Conservation (phyloP, 2,113 vertebrate genomes). For the Raja brachyura region DNA sequence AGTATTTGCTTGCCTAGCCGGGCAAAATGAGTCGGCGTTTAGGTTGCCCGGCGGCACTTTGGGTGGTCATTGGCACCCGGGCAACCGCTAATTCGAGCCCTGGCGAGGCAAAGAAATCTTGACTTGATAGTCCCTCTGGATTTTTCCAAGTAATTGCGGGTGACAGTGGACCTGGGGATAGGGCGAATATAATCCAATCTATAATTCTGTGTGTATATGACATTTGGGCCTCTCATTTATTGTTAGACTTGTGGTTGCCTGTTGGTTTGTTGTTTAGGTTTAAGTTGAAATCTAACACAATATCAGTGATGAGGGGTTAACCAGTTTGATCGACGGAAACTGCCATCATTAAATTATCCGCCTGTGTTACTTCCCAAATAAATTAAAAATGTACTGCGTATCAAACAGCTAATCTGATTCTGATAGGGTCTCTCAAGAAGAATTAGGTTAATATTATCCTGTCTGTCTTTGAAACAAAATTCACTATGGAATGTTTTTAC, state of each 20-base stretch:
- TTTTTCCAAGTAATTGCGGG: too few species aligned
- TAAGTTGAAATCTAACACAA: background rate
- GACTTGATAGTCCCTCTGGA: too few species aligned
- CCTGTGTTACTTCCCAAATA: background rate
- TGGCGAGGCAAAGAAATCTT: too few species aligned
- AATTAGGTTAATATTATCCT: background rate
- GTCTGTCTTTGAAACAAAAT: background rate
- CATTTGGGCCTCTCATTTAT: background rate
- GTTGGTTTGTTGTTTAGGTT: background rate
- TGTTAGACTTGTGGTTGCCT: background rate
- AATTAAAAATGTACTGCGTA: background rate
- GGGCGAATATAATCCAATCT: too few species aligned
- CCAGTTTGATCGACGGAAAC: background rate
- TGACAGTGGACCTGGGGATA: too few species aligned
- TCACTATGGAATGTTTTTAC: background rate
- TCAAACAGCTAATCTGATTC: background rate
- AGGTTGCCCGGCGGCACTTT: too few species aligned
- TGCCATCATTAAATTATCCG: background rate
- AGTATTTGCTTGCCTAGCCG: too few species aligned
- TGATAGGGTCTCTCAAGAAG: background rate
- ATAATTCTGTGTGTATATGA: background rate
- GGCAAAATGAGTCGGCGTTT: too few species aligned
- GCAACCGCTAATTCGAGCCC: too few species aligned
- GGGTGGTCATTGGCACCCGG: too few species aligned
- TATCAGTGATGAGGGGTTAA: background rate